Evolutionary conservation across 2,888 invertebrate species (phyloP), one percentile per base, ranked within the genome.

Genomic region (Cyrtodaria siliqua): DNA sequence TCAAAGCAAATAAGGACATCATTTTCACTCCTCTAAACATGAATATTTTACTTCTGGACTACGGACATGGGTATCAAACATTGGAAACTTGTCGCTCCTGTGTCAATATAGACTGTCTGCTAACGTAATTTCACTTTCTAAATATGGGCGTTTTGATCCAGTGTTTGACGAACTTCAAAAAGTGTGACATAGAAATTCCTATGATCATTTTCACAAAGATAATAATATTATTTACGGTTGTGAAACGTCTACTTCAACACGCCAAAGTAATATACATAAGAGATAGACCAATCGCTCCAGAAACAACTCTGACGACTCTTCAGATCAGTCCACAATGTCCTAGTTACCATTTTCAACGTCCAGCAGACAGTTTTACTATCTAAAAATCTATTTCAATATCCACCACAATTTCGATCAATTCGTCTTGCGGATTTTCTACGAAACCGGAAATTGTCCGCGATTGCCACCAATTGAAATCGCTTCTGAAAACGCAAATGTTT

Each of bases 1-100:
- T 84, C 82, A 73, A 78, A 79, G 69, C 68, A 81, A 79, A 79
- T 82, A 79, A 62, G 69, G 62, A 71, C 72, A 83, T 72, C 75
- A 72, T 82, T 76, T 82, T 82, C 82, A 79, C 82, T 52, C 77
- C 76, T 76, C 68, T 79, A 69, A 67, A 73, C 56, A 73, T 55
- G 70, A 68, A 82, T 82, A 73, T 66, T 82, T 76, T 68, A 70
- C 73, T 64, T 27, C 78, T 60, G 38, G 62, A 47, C 73, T 44
- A 83, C 83, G 72, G 67, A 68, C 75, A 47, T 53, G 44, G 80
- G 40, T 38, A 57, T 50, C 50, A 64, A 72, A 74, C 59, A 72
- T 62, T 56, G 66, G 59, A 66, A 70, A 61, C 47, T 67, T 70
- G 72, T 78, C 70, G 66, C 70, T 67, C 44, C 61, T 70, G 56